Percentiles rank a stretch among this genome's conserved stretches.
These are phyloP conservation scores for Siniperca chuatsi DNA, from an alignment of 2,113 vertebrate species.

Conservation along the genomic window DNA sequence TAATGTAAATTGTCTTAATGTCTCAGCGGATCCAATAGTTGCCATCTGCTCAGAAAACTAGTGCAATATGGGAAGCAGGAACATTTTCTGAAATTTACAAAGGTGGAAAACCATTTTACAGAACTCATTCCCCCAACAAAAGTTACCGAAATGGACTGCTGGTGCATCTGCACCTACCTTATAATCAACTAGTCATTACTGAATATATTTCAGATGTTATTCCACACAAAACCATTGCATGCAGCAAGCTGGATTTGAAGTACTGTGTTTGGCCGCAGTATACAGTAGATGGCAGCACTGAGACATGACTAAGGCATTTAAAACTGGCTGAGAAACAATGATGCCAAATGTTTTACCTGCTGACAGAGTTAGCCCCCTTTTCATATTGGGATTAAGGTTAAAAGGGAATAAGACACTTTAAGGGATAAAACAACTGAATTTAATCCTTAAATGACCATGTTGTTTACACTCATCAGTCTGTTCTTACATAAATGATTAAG, in stretches of 20 bases:
- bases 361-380: not conserved
- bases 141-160: not conserved
- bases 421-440: not conserved
- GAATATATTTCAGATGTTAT: not conserved
- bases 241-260: not conserved
- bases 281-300: conserved; percentile 66
- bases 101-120: not conserved
- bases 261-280: conserved; percentile 28
- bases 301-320: not conserved
- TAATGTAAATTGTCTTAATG: not conserved
- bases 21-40: not conserved
- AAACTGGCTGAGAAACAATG: too few relatives aligned
- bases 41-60: not conserved
- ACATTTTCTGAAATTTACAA: not conserved
- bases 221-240: not conserved
- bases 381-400: too few relatives aligned
- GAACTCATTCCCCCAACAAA: not conserved
- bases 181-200: not conserved
- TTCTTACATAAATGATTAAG: not conserved
- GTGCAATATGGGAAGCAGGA: not conserved
- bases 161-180: not conserved
- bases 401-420: not conserved
- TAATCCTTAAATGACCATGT: not conserved
- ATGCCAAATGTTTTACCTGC: not conserved
- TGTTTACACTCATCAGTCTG: not conserved